These are phyloP conservation scores for Siniperca chuatsi DNA, from an alignment of 2,113 vertebrate species.

Conservation along the genomic window DNA sequence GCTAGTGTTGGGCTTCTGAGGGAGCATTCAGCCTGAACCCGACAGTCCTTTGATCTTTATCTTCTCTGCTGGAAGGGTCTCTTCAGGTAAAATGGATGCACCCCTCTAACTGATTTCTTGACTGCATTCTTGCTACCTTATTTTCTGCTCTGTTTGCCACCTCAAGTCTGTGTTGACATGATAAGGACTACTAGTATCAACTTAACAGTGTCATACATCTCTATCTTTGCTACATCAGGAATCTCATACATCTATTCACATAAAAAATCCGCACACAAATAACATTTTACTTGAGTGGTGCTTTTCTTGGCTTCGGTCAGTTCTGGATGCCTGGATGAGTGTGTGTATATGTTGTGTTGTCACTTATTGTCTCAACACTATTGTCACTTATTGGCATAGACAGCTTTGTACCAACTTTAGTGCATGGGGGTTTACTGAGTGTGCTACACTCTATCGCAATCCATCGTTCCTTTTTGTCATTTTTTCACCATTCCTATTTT, in stretches of 20 bases:
- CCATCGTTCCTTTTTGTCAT: neutral
- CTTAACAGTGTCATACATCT: slow-evolving; percentile 34
- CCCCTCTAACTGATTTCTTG: slow-evolving; percentile 51
- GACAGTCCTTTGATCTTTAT: slow-evolving; percentile 74
- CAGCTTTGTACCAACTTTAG: neutral
- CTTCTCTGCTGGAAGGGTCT: slow-evolving; percentile 66
- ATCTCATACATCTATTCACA: slow-evolving; percentile 24
- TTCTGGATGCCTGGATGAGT: neutral
- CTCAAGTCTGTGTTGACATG: slow-evolving; percentile 65
- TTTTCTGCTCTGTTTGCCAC: slow-evolving; percentile 65
- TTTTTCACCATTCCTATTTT: neutral
- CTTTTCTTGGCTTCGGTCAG: slow-evolving; percentile 1
- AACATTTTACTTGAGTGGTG: neutral
- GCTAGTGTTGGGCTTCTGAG: slow-evolving; percentile 50
- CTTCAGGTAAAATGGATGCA: slow-evolving; percentile 71
- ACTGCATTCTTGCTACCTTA: slow-evolving; percentile 49
- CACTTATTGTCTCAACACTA: neutral
- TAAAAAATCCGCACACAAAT: neutral
- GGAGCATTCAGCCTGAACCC: slow-evolving; percentile 55
- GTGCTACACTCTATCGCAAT: neutral
- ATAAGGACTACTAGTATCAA: slow-evolving; percentile 60
- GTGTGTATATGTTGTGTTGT: neutral
- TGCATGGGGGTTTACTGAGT: neutral
- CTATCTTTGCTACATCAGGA: slow-evolving; percentile 26
- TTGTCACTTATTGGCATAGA: neutral